Evolutionary conservation across 2,113 vertebrate genomes (phyloP).

Genomic region (Smithornis capensis): DNA sequence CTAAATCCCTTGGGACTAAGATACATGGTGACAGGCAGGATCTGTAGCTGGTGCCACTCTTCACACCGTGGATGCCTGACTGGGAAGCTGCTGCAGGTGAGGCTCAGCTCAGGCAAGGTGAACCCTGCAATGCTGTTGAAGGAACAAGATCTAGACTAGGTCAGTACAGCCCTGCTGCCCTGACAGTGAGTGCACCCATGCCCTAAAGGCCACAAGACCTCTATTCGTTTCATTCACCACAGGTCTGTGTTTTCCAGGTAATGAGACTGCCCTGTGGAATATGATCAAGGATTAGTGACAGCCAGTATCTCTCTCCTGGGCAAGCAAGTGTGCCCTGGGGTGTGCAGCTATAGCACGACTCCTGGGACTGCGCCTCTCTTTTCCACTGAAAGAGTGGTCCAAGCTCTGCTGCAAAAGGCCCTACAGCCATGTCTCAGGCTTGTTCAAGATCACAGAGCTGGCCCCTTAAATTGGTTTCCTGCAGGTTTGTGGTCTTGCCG

Average conservation of each 20-base stretch:
- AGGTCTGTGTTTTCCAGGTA: neutral
- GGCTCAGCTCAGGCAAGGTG: neutral
- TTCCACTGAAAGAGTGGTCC: neutral
- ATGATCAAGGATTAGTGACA: neutral
- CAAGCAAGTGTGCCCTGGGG: neutral
- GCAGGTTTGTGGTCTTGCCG: neutral
- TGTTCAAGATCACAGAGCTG: neutral
- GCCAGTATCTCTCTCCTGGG: neutral
- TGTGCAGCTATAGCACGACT: neutral
- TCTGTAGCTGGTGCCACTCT: neutral
- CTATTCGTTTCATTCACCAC: neutral
- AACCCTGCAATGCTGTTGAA: neutral
- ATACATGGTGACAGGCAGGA: neutral
- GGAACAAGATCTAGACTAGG: neutral
- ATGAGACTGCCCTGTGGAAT: neutral
- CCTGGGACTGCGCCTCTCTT: neutral
- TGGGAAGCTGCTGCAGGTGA: neutral
- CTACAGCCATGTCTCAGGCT: rapidly evolving
- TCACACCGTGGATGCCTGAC: neutral
- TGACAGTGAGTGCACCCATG: neutral
- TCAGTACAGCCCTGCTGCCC: neutral
- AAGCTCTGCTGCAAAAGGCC: neutral
- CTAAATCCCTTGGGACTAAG: neutral
- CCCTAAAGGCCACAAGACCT: neutral
- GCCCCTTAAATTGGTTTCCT: neutral